Evolutionary conservation across 2,797 vertebrate species (phyloP), one percentile per base, ranked within the genome.

Genomic region (Phrynocephalus forsythii): DNA sequence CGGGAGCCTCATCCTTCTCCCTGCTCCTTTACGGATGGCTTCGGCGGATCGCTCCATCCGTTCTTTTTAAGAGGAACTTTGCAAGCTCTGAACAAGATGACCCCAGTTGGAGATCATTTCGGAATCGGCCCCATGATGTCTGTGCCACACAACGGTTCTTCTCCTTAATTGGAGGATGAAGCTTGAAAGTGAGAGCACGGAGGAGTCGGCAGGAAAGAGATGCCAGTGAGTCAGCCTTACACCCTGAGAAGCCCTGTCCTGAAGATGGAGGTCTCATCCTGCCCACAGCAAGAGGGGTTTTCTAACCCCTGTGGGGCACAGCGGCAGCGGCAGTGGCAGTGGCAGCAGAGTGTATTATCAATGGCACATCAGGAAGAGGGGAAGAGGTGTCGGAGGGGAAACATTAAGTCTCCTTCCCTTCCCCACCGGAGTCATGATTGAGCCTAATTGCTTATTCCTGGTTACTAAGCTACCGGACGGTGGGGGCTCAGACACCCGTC

Each of bases 371-470:
- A 81, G 87, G 79, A 71, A 79, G 79, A 90, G 80, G 87, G 30
- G 71, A 73, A 20, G n/a, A 83, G 90, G 89, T 87, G 73, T 73
- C 88, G 33, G 87, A 86, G 88, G 92, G 92, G 66, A 85, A 86
- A 91, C 90, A 89, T 71, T 85, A 80, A 83, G 68, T 86, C 79
- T 90, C 88, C 86, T 90, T 88, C 94, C 87, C 87, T 89, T 38
- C 69, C 69, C n/a, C 0, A 0, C 67, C 67, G 91, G 89, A 93
- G 89, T 85, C 92, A 92, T 88, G 92, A 94, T 89, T 85, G 63
- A 44, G 78, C 90, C 93, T 95, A 95, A 95, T 94, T 95, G 94
- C 93, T 94, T 91, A 69, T 63, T 88, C 79, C 88, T 89, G 52
- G 84, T 90, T 87, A 91, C 91, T 86, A 91, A 92, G 72, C 90